A percentile compares a stretch with the other conserved stretches of the same genome.
Evolutionary conservation across 2,113 vertebrate genomes (phyloP).

Genomic region (Apteryx owenii): DNA sequence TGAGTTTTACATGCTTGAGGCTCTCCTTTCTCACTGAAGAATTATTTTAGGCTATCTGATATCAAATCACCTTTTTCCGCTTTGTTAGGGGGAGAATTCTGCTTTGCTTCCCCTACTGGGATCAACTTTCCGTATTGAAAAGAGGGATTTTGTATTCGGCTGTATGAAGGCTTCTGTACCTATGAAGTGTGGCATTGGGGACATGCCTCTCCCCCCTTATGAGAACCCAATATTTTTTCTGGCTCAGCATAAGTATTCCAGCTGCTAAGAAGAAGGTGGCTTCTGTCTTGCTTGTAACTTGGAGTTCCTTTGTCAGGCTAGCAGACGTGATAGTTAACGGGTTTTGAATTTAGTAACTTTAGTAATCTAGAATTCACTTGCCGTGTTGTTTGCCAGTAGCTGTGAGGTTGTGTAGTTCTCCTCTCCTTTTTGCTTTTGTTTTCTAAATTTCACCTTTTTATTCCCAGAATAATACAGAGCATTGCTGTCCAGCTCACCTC

Average conservation of each 20-base stretch:
- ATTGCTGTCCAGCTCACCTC: not conserved
- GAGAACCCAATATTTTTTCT: not conserved
- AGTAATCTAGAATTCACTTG: not conserved
- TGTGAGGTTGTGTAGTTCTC: not conserved
- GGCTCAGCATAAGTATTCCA: not conserved
- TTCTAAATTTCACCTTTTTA: not conserved
- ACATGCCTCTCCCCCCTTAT: not conserved
- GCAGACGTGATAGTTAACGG: not conserved
- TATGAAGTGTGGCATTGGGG: not conserved
- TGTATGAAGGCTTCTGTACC: not conserved
- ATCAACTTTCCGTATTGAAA: not conserved
- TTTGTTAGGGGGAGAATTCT: not conserved
- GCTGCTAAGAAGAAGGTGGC: not conserved
- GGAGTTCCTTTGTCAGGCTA: not conserved
- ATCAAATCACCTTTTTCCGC: not conserved
- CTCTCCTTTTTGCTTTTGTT: not conserved
- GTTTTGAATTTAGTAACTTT: not conserved
- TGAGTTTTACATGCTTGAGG: not conserved
- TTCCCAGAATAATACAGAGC: not conserved
- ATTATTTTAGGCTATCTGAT: slow-evolving; percentile 32
- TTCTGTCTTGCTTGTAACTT: not conserved
- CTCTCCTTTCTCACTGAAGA: not conserved
- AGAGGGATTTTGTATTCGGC: not conserved
- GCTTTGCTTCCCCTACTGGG: not conserved
- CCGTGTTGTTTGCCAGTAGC: not conserved